Evolutionary conservation across 1,140 invertebrate species (phyloP), one percentile per base, ranked within the genome.

Genomic region (Palaemon carinicauda): DNA sequence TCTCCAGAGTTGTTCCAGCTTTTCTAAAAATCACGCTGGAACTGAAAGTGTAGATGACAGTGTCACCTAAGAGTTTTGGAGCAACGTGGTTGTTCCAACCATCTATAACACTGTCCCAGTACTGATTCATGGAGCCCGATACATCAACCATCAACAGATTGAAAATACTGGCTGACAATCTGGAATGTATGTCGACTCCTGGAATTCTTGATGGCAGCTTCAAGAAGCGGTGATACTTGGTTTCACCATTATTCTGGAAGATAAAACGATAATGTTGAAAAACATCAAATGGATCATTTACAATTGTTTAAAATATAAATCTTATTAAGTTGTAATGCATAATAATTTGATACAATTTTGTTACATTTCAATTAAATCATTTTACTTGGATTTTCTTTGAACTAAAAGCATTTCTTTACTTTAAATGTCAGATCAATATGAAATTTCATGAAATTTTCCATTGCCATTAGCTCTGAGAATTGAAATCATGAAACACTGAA

Each of bases 61-160:
- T 82, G 19, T 24, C 3, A 29, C 87, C 87, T 31, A 27, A 33
- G 12, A 88, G 17, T 52, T 17, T 14, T 0, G 82, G 87, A 2
- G 87, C 41, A 15, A 88, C 52, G 53, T 79, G 51, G 4, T 56
- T 50, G 31, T 88, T 88, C 87, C 87, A 88, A 24, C 69, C 41
- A 0, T 56, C 12, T 31, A 85, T 17, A 3, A 88, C 31, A 15
- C 9, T 29, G 1, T 24, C 14, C 87, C 87, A 88, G 56, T 81
- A 80, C 1, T 1, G 14, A 12, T 21, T 54, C 87, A 88, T 88
- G 4, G 87, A 88, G 0, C 82, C 87, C 15, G 87, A 88, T 24
- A 81, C 82, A 33, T 88, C 87, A 21, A 80, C 78, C 87, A 88
- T 88, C 19, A 77, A 53, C 0, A 88, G 60, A 53, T 87, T 87